Base-by-base conservation (phyloP, 2,113 vertebrate genomes). In the Theristicus caerulescens region DNA sequence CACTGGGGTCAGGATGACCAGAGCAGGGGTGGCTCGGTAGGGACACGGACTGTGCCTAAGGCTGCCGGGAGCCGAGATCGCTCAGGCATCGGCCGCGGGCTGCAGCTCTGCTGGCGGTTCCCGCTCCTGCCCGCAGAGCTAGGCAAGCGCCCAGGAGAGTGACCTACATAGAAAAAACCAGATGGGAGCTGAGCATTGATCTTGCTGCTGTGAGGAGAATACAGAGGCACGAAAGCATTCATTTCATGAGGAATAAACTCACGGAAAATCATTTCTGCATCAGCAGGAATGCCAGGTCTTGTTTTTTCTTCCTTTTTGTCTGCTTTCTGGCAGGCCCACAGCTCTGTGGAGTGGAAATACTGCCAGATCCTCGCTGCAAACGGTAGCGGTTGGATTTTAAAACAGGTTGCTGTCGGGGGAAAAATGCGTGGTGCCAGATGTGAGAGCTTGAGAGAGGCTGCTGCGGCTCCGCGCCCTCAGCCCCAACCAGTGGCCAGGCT, bases 131-230 rank as follows among this genome's bases (percentile, higher is more conserved):
- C 70, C 52, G 22, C 70, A 31, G 61, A 65, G 55, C 55, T 10
- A 21, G 20, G 88, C 65, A 36, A 61, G 55, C 67, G 57, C 79
- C 71, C 42, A 25, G 62, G n/a, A 85, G 66, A 54, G 20, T 95
- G 93, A 96, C 93, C 94, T 93, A 89, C 61, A 91, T 89, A 79
- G 52, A 4, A 20, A 21, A 54, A 87, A 21, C 2, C 83, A 89
- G 62, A 72, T 47, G 61, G 81, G 62, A 91, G 70, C 49, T 1
- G 11, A 46, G 34, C 61, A 44, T 47, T 42, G 58, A 57, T 65
- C 67, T 85, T 52, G 34, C 69, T 72, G 73, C 36, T 72, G 65
- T 51, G n/a, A 65, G 49, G 72, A 32, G 83, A 79, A 61, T 6
- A 15, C 7, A 69, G 61, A n/a, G 20, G 73, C 61, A 27, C 6